Conservation (phyloP, 2,113 vertebrate genomes). For the Hiodon tergisus region DNA sequence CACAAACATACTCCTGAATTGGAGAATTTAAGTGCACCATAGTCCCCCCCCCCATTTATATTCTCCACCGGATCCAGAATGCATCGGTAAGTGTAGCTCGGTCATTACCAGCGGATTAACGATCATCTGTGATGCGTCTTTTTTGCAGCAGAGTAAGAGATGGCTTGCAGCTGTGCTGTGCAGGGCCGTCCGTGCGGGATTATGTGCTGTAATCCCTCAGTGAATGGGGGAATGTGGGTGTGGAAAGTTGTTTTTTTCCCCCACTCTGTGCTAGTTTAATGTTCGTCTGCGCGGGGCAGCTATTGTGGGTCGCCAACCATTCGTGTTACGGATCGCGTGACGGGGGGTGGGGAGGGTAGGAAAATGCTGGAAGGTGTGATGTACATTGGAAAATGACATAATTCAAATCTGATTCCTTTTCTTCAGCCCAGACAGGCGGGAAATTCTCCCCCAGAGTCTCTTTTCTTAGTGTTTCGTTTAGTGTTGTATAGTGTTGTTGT, state of each 20-base stretch:
- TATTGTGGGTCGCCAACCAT: too few species aligned
- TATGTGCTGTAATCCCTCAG: background rate
- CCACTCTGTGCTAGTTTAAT: background rate
- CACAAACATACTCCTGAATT: background rate
- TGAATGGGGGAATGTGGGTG: background rate
- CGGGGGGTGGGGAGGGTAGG: background rate
- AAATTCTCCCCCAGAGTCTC: too few species aligned
- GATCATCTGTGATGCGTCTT: constrained; percentile 37
- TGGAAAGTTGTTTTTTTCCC: background rate
- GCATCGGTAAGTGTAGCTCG: constrained; percentile 28
- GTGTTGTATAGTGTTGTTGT: too few species aligned
- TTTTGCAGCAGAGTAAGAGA: constrained; percentile 41
- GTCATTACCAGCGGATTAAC: constrained; percentile 45
- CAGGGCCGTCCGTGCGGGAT: background rate
- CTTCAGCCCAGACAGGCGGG: too few species aligned
- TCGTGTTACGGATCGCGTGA: background rate
- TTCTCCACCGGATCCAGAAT: background rate
- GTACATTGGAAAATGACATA: background rate
- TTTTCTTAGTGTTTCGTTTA: too few species aligned
- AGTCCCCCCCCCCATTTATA: background rate
- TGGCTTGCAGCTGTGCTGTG: background rate
- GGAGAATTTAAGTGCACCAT: background rate
- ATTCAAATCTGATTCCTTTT: too few species aligned
- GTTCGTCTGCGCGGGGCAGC: background rate
- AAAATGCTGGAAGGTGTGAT: background rate